Evolutionary conservation across 2,113 vertebrate genomes (phyloP).

Genomic region (Camelus bactrianus): DNA sequence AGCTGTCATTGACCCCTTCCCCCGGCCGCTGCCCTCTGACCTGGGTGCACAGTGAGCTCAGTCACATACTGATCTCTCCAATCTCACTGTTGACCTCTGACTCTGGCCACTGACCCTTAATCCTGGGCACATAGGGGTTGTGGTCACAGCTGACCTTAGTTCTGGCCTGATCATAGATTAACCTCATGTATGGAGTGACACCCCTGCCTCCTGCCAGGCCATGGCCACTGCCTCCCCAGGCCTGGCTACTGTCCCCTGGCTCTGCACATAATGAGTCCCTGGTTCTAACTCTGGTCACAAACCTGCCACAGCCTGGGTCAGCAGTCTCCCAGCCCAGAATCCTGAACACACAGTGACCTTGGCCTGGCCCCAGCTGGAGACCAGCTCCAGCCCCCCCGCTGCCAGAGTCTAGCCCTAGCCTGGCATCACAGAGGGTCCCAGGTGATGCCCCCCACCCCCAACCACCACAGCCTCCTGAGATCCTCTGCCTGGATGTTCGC

Average conservation of each 20-base stretch:
- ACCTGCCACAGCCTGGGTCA: not conserved
- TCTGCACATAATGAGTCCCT: not conserved
- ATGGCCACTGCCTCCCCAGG: accelerated
- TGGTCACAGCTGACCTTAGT: not conserved
- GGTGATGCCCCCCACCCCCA: not conserved
- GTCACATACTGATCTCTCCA: not conserved
- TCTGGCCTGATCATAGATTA: not conserved
- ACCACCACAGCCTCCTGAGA: not conserved
- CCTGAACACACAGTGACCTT: not conserved
- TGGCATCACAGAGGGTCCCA: not conserved
- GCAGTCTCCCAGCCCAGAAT: not conserved
- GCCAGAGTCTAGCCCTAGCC: not conserved
- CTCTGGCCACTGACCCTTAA: not conserved
- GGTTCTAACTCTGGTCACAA: not conserved
- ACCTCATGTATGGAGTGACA: not conserved
- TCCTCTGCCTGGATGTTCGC: not conserved
- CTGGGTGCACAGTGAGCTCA: not conserved
- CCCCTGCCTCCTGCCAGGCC: accelerated
- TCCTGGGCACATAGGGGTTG: not conserved
- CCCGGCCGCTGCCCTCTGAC: not conserved
- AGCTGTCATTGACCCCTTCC: accelerated
- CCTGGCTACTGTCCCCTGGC: not conserved
- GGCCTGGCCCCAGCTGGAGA: not conserved
- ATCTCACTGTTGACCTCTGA: not conserved
- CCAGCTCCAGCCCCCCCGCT: not conserved